These are phyloP conservation scores for Platygyra sinensis DNA, from an alignment of 64 coral and sea anemone species.

Conservation along the genomic window DNA sequence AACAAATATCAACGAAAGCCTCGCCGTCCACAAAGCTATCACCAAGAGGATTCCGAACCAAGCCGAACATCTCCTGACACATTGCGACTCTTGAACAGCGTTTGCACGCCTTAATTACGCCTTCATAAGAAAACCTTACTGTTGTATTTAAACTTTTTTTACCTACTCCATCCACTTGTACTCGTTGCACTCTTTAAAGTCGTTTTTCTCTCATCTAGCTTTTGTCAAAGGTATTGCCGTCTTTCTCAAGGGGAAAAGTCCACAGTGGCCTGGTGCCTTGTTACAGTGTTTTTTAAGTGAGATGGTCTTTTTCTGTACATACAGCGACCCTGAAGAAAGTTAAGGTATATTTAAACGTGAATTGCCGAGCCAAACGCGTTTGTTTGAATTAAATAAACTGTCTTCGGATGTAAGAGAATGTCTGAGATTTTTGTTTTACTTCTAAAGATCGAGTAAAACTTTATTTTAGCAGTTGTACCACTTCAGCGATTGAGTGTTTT, in stretches of 20 bases:
- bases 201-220: not conserved
- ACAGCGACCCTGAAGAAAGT: not conserved
- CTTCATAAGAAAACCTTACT: too few species aligned
- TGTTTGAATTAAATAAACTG: constrained; percentile 34
- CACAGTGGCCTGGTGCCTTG: not conserved
- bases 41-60: not conserved
- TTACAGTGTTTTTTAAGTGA: not conserved
- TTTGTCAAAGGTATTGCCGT: not conserved
- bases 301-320: constrained; percentile 12
- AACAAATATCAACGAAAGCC: not conserved
- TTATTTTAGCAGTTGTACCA: not conserved
- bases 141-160: too few species aligned
- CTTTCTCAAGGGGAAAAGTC: not conserved
- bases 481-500: not conserved
- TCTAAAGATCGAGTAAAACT: not conserved
- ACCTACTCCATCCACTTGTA: too few species aligned
- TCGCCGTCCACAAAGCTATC: not conserved
- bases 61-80: not conserved
- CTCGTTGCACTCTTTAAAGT: too few species aligned
- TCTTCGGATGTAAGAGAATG: not conserved
- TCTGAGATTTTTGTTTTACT: not conserved
- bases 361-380: constrained; percentile 2
- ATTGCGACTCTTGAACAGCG: not conserved
- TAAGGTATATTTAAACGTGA: constrained; percentile 16
- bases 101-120: too few species aligned